These are phyloP conservation scores for Quadroppia sp. DNA, from an alignment of 2,888 invertebrate species.

Conservation along the genomic window DNA sequence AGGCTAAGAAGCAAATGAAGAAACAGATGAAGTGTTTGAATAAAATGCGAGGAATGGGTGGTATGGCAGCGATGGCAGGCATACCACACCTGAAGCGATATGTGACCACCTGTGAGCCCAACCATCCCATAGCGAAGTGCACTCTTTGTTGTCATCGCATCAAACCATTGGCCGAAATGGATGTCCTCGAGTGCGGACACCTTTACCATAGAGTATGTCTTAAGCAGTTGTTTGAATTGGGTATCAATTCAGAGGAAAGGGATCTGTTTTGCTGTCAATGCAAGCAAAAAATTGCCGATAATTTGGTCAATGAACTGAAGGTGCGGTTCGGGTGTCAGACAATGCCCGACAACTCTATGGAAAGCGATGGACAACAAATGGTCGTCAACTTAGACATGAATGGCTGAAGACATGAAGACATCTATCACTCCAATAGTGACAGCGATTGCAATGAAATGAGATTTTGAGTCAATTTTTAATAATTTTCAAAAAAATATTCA, in stretches of 20 bases:
- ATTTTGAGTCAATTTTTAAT: too few relatives aligned
- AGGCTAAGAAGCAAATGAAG: not conserved
- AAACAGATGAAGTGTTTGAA: not conserved
- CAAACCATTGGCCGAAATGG: not conserved
- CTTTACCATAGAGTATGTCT: constrained; percentile 8
- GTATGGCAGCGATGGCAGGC: not conserved
- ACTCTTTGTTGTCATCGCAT: not conserved
- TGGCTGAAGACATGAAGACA: too few relatives aligned
- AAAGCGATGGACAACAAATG: too few relatives aligned
- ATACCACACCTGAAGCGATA: too few relatives aligned
- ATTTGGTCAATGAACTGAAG: not conserved
- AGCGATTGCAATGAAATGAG: too few relatives aligned
- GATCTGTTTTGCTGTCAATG: not conserved
- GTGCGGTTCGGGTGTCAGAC: not conserved
- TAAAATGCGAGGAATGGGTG: not conserved
- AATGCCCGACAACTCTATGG: not conserved
- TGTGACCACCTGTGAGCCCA: not conserved
- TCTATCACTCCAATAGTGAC: too few relatives aligned
- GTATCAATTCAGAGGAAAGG: not conserved
- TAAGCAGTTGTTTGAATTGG: not conserved
- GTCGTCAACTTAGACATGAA: too few relatives aligned
- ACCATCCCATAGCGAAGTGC: not conserved
- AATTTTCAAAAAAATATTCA: too few relatives aligned
- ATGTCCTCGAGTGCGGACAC: constrained; percentile 5
- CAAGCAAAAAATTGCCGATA: not conserved